These are phyloP conservation scores for Apodemia hepburni DNA, from an alignment of 2,888 invertebrate genomes.

Conservation along the genomic window DNA sequence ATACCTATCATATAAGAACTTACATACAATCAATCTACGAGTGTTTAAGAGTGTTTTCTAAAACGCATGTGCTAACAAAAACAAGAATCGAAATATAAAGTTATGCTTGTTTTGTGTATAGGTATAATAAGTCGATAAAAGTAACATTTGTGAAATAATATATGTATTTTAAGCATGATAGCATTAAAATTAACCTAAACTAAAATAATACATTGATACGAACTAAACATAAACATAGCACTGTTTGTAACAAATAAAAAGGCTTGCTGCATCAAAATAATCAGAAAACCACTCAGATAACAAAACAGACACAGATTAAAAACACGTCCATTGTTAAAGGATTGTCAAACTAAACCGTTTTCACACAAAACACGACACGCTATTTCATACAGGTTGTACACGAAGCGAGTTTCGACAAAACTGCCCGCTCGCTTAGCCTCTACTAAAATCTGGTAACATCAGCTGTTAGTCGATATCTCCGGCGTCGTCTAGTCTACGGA, in stretches of 20 bases:
- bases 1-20: too few species aligned
- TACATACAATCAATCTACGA: too few species aligned
- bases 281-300: conserved; percentile 12
- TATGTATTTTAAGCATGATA: too few species aligned
- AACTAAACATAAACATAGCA: neutral
- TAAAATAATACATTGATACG: neutral
- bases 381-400: conserved; percentile 13
- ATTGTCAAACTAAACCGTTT: neutral
- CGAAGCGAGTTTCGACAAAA: conserved; percentile 35
- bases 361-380: neutral
- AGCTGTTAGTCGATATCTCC: conserved; percentile 71
- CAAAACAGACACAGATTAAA: conserved; percentile 9
- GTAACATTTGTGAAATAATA: too few species aligned
- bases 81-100: too few species aligned
- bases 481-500: conserved; percentile 70
- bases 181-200: too few species aligned
- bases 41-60: too few species aligned
- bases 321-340: conserved; percentile 3
- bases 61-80: too few species aligned
- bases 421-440: conserved; percentile 41
- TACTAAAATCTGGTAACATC: conserved; percentile 63
- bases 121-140: too few species aligned
- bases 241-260: neutral
- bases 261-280: neutral
- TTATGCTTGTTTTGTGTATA: too few species aligned